Percentiles rank a stretch among this genome's conserved stretches.
These are phyloP conservation scores for Hypomecis punctinalis DNA, from an alignment of 2,888 invertebrate species.

Conservation along the genomic window DNA sequence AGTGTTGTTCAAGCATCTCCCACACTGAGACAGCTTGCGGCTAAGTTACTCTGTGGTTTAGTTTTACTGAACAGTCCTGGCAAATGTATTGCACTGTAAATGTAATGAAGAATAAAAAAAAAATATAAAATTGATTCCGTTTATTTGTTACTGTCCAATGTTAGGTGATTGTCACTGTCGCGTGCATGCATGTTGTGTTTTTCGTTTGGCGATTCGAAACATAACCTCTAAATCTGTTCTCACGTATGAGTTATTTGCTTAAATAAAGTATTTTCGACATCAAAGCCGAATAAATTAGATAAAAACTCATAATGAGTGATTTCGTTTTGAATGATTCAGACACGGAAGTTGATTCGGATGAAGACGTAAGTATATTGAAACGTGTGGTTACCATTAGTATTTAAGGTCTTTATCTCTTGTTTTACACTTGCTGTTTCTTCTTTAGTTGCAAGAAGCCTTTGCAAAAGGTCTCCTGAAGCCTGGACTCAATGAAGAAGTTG, in stretches of 20 bases:
- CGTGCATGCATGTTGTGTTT: no score
- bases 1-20: no score
- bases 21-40: no score
- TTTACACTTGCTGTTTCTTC: conserved; percentile 9
- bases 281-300: not conserved
- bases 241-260: conserved; percentile 1
- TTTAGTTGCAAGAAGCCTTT: conserved; percentile 95
- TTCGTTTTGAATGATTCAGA: conserved; percentile 79
- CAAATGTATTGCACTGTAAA: no score
- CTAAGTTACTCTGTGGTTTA: no score
- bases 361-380: conserved; percentile 72
- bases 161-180: no score
- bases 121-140: no score
- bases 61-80: no score
- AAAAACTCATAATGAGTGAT: conserved; percentile 63
- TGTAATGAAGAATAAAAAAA: no score
- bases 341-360: conserved; percentile 84
- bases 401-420: not conserved
- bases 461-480: conserved; percentile 93
- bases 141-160: no score
- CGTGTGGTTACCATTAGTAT: not conserved
- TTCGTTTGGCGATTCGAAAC: not conserved
- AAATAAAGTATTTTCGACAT: not conserved
- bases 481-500: conserved; percentile 90
- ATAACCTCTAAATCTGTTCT: conserved; percentile 9